Percentiles rank a stretch among this genome's conserved stretches.
Conservation (phyloP, 23 tunicate species). For the Diplosoma virens region DNA sequence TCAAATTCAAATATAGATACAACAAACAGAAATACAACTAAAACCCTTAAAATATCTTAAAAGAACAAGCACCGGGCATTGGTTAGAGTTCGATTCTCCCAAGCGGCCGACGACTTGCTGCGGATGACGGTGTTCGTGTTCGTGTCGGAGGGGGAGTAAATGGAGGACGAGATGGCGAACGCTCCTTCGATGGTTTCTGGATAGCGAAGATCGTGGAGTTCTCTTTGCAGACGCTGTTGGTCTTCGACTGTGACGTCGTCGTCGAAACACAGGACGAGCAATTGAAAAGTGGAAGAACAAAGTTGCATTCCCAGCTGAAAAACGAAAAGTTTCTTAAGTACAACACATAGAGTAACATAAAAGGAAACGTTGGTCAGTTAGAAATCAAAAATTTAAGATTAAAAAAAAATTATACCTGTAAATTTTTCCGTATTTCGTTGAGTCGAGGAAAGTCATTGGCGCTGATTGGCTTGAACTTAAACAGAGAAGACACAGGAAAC, state of each 20-base stretch:
- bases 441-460: slow-evolving; percentile 32
- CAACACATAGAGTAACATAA: too few relatives aligned
- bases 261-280: slow-evolving; percentile 66
- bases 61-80: slow-evolving; percentile 2
- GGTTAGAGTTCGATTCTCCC: not conserved
- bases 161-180: slow-evolving; percentile 45
- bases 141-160: not conserved
- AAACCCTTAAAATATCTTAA: too few relatives aligned
- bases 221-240: slow-evolving; percentile 26
- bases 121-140: slow-evolving; percentile 2
- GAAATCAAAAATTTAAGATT: too few relatives aligned
- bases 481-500: slow-evolving; percentile 76
- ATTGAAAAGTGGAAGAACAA: slow-evolving; percentile 70
- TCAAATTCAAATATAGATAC: too few relatives aligned
- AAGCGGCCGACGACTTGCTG: not conserved
- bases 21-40: too few relatives aligned
- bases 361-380: too few relatives aligned
- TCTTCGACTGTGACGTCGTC: slow-evolving; percentile 76
- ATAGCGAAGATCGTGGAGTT: slow-evolving; percentile 65
- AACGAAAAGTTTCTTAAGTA: not conserved
- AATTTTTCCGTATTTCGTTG: not conserved
- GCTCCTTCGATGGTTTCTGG: slow-evolving; percentile 72
- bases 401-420: not conserved
- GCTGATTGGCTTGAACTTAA: slow-evolving; percentile 47
- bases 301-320: slow-evolving; percentile 67